Conservation (phyloP, 2,888 invertebrate genomes). For the Tyria jacobaeae region DNA sequence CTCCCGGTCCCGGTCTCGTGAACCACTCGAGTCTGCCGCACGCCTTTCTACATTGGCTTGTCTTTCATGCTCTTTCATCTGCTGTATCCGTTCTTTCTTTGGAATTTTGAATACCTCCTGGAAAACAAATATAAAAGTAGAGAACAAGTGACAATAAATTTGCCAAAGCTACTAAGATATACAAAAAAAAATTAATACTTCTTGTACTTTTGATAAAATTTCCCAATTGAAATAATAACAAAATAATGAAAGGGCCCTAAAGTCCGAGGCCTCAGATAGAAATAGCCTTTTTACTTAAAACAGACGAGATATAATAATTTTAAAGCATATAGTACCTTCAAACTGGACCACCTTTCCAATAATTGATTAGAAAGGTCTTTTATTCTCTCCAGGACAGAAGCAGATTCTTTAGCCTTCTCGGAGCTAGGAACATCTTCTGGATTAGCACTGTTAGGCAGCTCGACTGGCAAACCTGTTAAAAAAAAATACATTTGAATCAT, state of each 20-base stretch:
- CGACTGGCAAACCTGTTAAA: slow-evolving; percentile 72
- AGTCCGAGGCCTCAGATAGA: no score
- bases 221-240: no score
- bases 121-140: slow-evolving; percentile 25
- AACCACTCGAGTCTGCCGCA: slow-evolving; percentile 80
- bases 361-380: slow-evolving; percentile 88
- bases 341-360: slow-evolving; percentile 91
- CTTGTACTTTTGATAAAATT: no score
- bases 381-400: slow-evolving; percentile 79
- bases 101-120: slow-evolving; percentile 94
- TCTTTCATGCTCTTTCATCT: slow-evolving; percentile 97
- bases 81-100: slow-evolving; percentile 96
- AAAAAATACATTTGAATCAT: background rate
- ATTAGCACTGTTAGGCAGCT: slow-evolving; percentile 60
- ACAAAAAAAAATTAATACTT: no score
- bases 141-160: background rate
- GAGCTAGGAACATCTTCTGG: slow-evolving; percentile 56
- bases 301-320: no score
- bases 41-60: slow-evolving; percentile 91
- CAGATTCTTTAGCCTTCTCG: slow-evolving; percentile 71
- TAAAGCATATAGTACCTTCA: slow-evolving; percentile 82
- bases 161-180: background rate
- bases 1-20: slow-evolving; percentile 71
- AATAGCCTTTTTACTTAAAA: no score
- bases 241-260: no score